These are phyloP conservation scores for Gymnosoma rotundatum DNA, from an alignment of 2,888 invertebrate species.

Conservation along the genomic window DNA sequence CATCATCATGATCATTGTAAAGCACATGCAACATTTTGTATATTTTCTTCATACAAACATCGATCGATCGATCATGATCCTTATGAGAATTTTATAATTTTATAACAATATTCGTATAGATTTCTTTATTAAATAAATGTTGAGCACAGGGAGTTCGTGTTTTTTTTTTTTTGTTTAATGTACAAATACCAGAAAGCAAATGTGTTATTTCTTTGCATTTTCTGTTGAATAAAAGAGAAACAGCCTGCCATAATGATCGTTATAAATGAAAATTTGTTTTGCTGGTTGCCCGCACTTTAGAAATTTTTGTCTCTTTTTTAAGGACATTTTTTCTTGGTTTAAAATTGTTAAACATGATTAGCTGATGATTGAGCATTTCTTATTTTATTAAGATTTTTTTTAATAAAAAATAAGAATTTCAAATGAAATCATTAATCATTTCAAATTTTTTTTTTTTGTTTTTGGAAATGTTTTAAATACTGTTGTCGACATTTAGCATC, in stretches of 20 bases:
- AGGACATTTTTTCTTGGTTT: neutral
- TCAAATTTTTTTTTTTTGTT: neutral
- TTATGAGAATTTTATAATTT: slow-evolving; percentile 77
- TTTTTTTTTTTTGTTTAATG: neutral
- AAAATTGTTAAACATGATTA: slow-evolving; percentile 71
- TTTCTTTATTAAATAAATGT: slow-evolving; percentile 30
- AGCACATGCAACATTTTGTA: slow-evolving; percentile 30
- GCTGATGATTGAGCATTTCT: slow-evolving; percentile 76
- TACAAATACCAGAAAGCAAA: slow-evolving; percentile 15
- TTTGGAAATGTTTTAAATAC: neutral
- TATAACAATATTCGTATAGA: slow-evolving; percentile 73
- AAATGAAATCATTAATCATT: slow-evolving; percentile 40
- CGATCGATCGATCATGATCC: slow-evolving; percentile 70
- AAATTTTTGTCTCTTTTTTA: slow-evolving; percentile 12
- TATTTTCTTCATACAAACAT: slow-evolving; percentile 22
- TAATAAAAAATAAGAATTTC: neutral
- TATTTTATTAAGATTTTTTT: slow-evolving; percentile 43
- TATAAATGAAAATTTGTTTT: slow-evolving; percentile 59
- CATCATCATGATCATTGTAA: slow-evolving; percentile 28
- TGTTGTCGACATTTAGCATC: slow-evolving; percentile 72
- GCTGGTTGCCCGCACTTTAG: slow-evolving; percentile 62
- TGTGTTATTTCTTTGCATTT: slow-evolving; percentile 45
- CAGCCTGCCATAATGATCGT: slow-evolving; percentile 25
- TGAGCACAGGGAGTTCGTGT: slow-evolving; percentile 23
- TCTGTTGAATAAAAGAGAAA: slow-evolving; percentile 2